Conservation (phyloP, 2,888 invertebrate genomes). For the Chymomyza fuscimana region DNA sequence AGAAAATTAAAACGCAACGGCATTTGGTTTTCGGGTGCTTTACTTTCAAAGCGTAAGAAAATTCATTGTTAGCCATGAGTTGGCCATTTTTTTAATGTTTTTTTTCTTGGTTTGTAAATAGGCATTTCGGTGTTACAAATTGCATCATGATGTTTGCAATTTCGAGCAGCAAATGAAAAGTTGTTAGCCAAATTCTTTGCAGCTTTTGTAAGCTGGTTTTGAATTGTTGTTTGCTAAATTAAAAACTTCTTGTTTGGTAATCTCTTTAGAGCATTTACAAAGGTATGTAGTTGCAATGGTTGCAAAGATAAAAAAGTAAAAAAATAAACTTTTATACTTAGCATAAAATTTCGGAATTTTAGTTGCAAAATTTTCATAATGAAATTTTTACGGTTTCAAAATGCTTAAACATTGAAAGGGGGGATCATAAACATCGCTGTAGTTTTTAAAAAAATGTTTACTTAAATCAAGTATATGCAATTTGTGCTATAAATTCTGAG, state of each 20-base stretch:
- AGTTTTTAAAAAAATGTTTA: too few species aligned
- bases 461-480: too few species aligned
- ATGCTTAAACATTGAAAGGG: too few species aligned
- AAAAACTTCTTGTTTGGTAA: conserved; percentile 43
- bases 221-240: not conserved
- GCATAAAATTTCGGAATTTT: too few species aligned
- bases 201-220: not conserved
- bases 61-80: conserved; percentile 56
- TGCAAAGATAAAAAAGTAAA: too few species aligned
- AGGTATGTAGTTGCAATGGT: too few species aligned
- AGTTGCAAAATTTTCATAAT: too few species aligned
- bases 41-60: conserved; percentile 44
- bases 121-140: conserved; percentile 54
- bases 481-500: too few species aligned
- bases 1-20: conserved; percentile 66
- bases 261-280: conserved; percentile 15
- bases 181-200: conserved; percentile 3
- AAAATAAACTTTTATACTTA: too few species aligned
- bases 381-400: too few species aligned
- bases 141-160: conserved; percentile 38
- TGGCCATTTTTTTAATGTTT: conserved; percentile 32
- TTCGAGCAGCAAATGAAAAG: conserved; percentile 10
- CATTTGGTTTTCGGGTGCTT: conserved; percentile 39
- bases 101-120: conserved; percentile 50
- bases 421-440: too few species aligned